Conservation (phyloP, 2,797 vertebrate species). For the Gymnodraco acuticeps region DNA sequence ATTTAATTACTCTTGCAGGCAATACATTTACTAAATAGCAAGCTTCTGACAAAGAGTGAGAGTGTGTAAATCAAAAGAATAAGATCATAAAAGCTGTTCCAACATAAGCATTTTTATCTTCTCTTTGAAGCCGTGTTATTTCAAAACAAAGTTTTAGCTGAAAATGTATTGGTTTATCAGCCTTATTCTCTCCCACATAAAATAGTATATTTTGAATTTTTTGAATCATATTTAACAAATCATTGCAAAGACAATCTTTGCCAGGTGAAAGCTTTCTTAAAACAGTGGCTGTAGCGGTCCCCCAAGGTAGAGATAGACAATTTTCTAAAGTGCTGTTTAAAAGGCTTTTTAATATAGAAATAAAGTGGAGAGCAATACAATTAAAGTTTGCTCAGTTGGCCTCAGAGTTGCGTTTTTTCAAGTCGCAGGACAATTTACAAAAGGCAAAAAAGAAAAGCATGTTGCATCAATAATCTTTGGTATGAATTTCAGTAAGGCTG, state of each 20-base stretch:
- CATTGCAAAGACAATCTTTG: not conserved
- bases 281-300: constrained; percentile 21
- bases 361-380: constrained; percentile 32
- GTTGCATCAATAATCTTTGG: constrained; percentile 28
- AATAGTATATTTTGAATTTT: constrained; percentile 36
- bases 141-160: not conserved
- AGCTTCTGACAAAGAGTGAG: constrained; percentile 50
- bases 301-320: constrained; percentile 34
- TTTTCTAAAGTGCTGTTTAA: constrained; percentile 57
- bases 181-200: constrained; percentile 11
- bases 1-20: constrained; percentile 51
- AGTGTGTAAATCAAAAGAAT: constrained; percentile 56
- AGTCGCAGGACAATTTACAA: constrained; percentile 54
- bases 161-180: too few species aligned
- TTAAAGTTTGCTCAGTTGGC: constrained; percentile 39
- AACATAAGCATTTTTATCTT: constrained; percentile 22
- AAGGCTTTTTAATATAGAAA: constrained; percentile 34
- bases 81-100: constrained; percentile 52
- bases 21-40: constrained; percentile 61
- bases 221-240: constrained; percentile 24
- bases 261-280: constrained; percentile 4
- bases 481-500: constrained; percentile 48
- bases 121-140: constrained; percentile 22
- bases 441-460: constrained; percentile 38
- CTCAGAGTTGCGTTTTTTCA: constrained; percentile 35